Base-by-base conservation (phyloP, 2,797 vertebrate genomes). In the Neostethus bicornis region DNA sequence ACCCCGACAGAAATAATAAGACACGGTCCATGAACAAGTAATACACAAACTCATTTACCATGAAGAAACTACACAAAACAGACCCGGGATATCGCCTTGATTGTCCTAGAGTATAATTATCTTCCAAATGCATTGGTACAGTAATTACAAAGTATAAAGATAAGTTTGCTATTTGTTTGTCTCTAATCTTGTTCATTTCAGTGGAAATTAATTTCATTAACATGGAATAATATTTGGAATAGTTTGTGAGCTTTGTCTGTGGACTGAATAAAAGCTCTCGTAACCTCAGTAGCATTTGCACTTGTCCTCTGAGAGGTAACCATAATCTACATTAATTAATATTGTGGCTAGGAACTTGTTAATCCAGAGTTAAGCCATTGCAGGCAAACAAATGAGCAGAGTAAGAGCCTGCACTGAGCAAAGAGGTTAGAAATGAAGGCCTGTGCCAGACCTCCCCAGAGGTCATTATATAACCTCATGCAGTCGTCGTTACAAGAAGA, bases 261-360 rank as follows among this genome's bases (percentile, higher is more conserved):
- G 16, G 44, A 16, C 47, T 35, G 38, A 61, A 61, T n/a, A 31
- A 16, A 44, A 29, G 34, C 59, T 46, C 48, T 21, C 35, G 23
- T 61, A 37, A 47, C 68, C 68, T 48, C 38, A 53, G 58, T 82
- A 81, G 77, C 46, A 38, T 65, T 25, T 43, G 86, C 77, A 12
- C 31, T 31, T 72, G 75, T 79, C 72, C 63, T 86, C 55, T 69
- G 67, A 69, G 84, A 79, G 63, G 67, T 78, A 67, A 60, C 59
- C 47, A 80, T 86, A 82, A 90, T 89, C 87, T 86, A 89, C 78
- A 83, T 90, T 85, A 87, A 86, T 88, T 89, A 92, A 85, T 81
- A 88, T 78, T 73, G 37, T 54, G 79, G 73, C 61, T 70, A 71
- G 85, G 59, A 74, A 61, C 66, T 73, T 78, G 66, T 74, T 92